Evolutionary conservation across 2,888 invertebrate genomes (phyloP).

Genomic region (Oxystoma pomonae): DNA sequence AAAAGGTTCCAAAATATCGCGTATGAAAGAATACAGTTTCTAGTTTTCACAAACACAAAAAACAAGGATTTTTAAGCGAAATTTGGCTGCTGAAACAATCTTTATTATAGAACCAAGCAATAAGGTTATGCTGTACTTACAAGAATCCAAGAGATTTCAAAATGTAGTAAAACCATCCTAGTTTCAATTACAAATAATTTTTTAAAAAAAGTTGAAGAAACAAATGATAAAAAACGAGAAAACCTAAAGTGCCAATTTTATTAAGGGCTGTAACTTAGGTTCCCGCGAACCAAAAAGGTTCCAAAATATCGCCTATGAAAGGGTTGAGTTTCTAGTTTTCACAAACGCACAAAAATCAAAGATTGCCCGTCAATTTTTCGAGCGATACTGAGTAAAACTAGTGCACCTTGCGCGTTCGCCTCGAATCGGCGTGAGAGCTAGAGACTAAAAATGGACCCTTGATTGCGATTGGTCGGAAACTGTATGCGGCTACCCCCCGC

Average conservation of each 20-base stretch:
- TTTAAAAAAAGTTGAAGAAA: too few species aligned
- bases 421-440: constrained; percentile 28
- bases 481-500: constrained; percentile 42
- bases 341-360: background rate
- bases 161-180: too few species aligned
- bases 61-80: background rate
- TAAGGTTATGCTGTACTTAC: too few species aligned
- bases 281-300: background rate
- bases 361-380: background rate
- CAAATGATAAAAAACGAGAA: too few species aligned
- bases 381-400: constrained; percentile 17
- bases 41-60: background rate
- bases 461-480: constrained; percentile 44
- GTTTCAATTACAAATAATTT: too few species aligned
- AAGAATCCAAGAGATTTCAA: too few species aligned
- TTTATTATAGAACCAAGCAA: too few species aligned
- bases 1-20: background rate
- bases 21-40: background rate
- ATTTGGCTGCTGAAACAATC: too few species aligned
- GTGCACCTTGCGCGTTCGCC: constrained; percentile 19
- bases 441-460: constrained; percentile 50
- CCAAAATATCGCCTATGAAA: background rate
- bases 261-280: too few species aligned
- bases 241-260: too few species aligned
- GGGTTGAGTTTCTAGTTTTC: background rate